Evolutionary conservation across 1,140 invertebrate genomes (phyloP), one percentile per base, ranked within the genome.

Genomic region (Ptiloglossa arizonensis): DNA sequence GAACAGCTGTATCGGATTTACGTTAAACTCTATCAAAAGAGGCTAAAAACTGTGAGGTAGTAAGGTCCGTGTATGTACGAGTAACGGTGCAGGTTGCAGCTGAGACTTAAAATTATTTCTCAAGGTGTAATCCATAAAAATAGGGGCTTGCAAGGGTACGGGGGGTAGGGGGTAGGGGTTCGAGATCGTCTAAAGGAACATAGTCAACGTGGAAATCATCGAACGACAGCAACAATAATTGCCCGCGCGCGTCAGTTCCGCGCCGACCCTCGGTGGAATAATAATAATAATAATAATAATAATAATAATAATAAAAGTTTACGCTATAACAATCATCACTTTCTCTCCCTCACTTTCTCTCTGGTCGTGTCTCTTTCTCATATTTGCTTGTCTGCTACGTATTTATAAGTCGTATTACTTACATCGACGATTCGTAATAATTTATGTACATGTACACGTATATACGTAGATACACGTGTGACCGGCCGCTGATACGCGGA

Each of bases 361-460:
- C 70, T 32, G 15, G n/a, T 70, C 41, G 27, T 15, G 15, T 74
- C 32, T 67, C 27, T 56, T 44, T 24, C 38, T 56, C n/a, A 1
- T 44, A 13, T 22, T 35, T 38, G 19, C 29, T 52, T 38, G 17
- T 56, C 76, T 68, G 38, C 60, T 69, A 62, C 52, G 15, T 70
- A 77, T 78, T 50, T 76, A 72, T 84, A 27, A 59, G 73, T 68
- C 41, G 69, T 35, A 29, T 77, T 64, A 62, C 79, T 88, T 87
- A 87, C 86, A 86, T 88, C 84, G 83, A 89, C 85, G 83, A 86
- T 86, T 88, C 74, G 87, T 89, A 88, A 77, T 87, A 87, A 89
- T 87, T 82, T 88, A 87, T 86, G 83, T 87, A 89, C 86, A 88
- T 80, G 38, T 87, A 82, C 73, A 83, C 63, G 60, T 73, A 73